Base-by-base conservation (phyloP, 2,888 invertebrate genomes). In the Ornithoptera priamus region DNA sequence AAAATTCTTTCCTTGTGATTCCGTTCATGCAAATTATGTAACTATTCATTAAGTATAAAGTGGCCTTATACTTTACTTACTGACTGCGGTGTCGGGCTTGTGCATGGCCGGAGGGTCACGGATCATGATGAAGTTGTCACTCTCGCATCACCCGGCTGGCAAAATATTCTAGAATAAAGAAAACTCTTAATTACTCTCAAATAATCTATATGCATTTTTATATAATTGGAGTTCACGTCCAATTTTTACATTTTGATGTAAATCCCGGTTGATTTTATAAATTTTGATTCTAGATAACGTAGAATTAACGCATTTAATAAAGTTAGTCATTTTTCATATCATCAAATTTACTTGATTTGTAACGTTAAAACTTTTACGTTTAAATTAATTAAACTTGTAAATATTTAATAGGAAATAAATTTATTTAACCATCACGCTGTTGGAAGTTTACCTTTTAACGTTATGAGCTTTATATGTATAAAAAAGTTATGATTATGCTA, bases 91-190 rank as follows among this genome's bases (percentile, higher is more conserved):
- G 75, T 93, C 93, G 72, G 93, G 87, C 77, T 93, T 93, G 81
- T 93, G 93, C 92, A 93, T 93, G 87, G 93, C 92, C 84, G 93
- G 93, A 71, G 93, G 93, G 77, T 93, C 93, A 78, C 93, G 92
- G 77, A 93, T 93, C 93, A 93, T 93, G 76, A 77, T 82, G 88
- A 74, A 70, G 73, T 82, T 79, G 88, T 93, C 88, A 93, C 86
- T 87, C 85, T 78, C 81, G 80, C 92, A 92, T 92, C 84, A 86
- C 91, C 86, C 81, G 74, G 76, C 69, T 70, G 69, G 69, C 74
- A 70, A 76, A 75, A 66, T 73, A 65, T 76, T 77, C 92, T 91
- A 87, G 72, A 91, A 91, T 85, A 87, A 90, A 70, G 62, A 59
- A 70, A 56, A 63, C 46, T 60, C 24, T 56, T 18, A 81, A 80